phyloP scores from a whole-genome alignment of 2,888 invertebrate species.

The Tetragnatha montana region DNA sequence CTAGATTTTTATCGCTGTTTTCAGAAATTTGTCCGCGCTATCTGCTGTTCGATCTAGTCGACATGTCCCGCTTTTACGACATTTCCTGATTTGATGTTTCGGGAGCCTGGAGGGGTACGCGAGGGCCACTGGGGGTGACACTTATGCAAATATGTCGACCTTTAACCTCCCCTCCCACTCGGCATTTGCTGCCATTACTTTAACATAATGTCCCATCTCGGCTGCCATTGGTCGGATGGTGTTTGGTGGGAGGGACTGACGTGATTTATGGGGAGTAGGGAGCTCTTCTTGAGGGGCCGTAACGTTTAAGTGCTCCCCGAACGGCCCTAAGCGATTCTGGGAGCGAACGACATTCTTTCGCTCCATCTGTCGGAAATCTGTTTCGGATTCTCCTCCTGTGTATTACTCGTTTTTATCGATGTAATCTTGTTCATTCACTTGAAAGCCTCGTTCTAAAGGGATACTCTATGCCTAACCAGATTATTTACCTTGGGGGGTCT shows the following conservation, averaged over 20 bases:
- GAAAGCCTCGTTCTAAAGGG: neutral
- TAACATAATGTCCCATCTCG: conserved; percentile 58
- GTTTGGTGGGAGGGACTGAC: conserved; percentile 43
- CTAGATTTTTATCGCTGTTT: neutral
- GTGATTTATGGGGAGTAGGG: conserved; percentile 52
- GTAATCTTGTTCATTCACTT: neutral
- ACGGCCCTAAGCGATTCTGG: conserved; percentile 35
- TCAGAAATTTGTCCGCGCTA: neutral
- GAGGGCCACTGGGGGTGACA: conserved; percentile 30
- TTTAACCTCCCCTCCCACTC: conserved; percentile 65
- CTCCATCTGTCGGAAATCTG: neutral
- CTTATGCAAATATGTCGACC: conserved; percentile 66
- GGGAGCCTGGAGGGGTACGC: conserved; percentile 1
- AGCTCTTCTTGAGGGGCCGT: conserved; percentile 43
- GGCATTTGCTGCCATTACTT: conserved; percentile 60
- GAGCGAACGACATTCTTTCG: conserved; percentile 13
- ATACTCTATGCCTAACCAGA: too few relatives aligned
- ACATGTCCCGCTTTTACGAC: neutral
- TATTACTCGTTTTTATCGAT: neutral
- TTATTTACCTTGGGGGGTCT: too few relatives aligned
- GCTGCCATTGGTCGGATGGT: conserved; percentile 37
- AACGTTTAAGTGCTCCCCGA: conserved; percentile 56
- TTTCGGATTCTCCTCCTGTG: neutral
- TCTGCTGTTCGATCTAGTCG: neutral
- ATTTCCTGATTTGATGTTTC: neutral